Base-by-base conservation (phyloP, 2,113 vertebrate species). In the Atlantisia rogersi region DNA sequence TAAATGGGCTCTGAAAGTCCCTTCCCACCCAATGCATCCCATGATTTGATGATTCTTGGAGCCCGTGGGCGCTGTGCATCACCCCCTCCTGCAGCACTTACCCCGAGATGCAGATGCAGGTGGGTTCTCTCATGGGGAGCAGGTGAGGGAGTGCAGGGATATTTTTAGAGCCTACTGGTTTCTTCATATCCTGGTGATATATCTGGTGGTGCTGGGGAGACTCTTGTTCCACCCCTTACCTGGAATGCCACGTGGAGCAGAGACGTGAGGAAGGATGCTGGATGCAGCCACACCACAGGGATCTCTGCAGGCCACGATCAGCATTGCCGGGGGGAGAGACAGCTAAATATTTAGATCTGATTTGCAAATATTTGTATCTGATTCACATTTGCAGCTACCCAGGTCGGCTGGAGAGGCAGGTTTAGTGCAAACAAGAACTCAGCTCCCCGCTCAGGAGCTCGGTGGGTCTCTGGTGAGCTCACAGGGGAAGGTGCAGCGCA, bases 321-420 rank as follows among this genome's bases (percentile, higher is more conserved):
- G 15, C 18, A 1, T 0, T 4, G 11, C n/a, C 18, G n/a, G 14
- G 3, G 39, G 4, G 5, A 26, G 28, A 17, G 42, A 28, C 25
- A n/a, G 5, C n/a, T 10, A 8, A 31, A 52, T 37, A 26, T 48
- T 60, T 62, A 62, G 7, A 40, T 31, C 35, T 42, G n/a, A 17
- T 55, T 55, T 53, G n/a, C 29, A 5, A 55, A 25, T 20, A 6
- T 15, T 42, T 14, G 19, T 17, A 9, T 29, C 42, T 21, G 31
- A 21, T 40, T 65, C n/a, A 58, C 29, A 0, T 26, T 31, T 70
- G 7, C 55, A 69, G 55, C 48, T 44, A 10, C 69, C 60, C 78
- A 14, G 1, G 0, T 0, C 3, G 26, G 15, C 0, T 29, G 73
- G 24, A 25, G 74, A 3, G 21, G 63, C 9, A 0, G 0, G 2